These are phyloP conservation scores for Philopotamus ludificatus DNA, from an alignment of 1,140 invertebrate species.

Conservation along the genomic window DNA sequence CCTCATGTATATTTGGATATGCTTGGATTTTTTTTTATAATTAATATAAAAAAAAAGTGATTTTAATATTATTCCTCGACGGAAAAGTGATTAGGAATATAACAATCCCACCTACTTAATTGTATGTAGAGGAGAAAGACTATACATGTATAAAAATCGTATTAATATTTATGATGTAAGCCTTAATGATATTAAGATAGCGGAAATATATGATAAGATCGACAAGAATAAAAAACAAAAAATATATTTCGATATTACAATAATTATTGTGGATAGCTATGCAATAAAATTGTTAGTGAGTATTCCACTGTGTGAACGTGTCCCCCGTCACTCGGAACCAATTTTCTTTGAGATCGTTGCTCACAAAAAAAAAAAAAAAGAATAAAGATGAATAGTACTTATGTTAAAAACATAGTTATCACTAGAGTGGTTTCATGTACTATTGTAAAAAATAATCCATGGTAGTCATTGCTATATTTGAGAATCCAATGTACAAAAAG, in stretches of 20 bases:
- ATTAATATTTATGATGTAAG: slow-evolving; percentile 33
- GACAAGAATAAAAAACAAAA: too few relatives aligned
- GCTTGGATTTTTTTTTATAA: slow-evolving; percentile 23
- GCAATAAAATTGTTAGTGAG: slow-evolving; percentile 40
- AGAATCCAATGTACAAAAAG: slow-evolving; percentile 43
- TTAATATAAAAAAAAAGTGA: too few relatives aligned
- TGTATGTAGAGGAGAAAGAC: slow-evolving; percentile 38
- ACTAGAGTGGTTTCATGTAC: slow-evolving; percentile 36
- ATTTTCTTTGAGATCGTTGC: slow-evolving; percentile 21
- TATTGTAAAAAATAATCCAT: slow-evolving; percentile 39
- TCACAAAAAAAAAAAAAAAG: slow-evolving; percentile 36
- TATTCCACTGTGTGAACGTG: slow-evolving; percentile 26
- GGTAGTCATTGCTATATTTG: slow-evolving; percentile 40
- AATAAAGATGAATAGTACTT: too few relatives aligned
- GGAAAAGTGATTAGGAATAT: slow-evolving; percentile 28
- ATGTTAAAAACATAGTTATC: slow-evolving; percentile 42
- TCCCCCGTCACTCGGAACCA: slow-evolving; percentile 26
- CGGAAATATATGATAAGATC: slow-evolving; percentile 15
- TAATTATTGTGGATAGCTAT: slow-evolving; percentile 23
- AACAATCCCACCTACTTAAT: slow-evolving; percentile 40
- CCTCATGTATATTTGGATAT: slow-evolving; percentile 10
- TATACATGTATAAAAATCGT: slow-evolving; percentile 27
- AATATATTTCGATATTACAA: slow-evolving; percentile 17
- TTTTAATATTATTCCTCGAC: slow-evolving; percentile 19
- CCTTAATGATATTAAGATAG: slow-evolving; percentile 33